Evolutionary conservation across 2,797 vertebrate genomes (phyloP), one percentile per base, ranked within the genome.

Genomic region (Molossus alvarezi): DNA sequence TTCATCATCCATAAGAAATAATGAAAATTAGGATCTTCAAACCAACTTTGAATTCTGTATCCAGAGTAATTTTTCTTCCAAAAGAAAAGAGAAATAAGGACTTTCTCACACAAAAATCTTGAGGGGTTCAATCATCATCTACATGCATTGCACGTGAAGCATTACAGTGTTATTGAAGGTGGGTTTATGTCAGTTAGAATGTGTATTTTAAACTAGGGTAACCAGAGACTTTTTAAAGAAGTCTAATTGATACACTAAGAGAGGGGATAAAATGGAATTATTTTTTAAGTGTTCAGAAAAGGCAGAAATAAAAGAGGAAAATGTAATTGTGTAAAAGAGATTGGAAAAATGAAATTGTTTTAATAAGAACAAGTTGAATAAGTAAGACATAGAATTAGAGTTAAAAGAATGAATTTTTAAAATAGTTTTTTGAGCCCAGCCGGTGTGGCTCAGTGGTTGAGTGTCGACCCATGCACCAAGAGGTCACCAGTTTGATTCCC

Each of bases 1-100:
- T n/a, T 82, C 3, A 37, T 75, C 27, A 85, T 27, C 10, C 21
- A 27, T 69, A 95, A 64, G 33, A 73, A 4, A 85, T 8, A n/a
- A 94, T 73, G 14, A 90, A 90, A 93, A 73, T 87, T 83, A 41
- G 13, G 9, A 33, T 86, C 25, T 96, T 82, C 27, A 88, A 71
- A 60, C 7, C 29, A 79, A 67, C 33, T 7, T 81, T 72, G 60
- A 87, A 72, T 87, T 95, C 4, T 37, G 41, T 65, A 88, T 64
- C 45, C 20, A 79, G 58, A 69, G 12, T 92, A 94, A 79, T 82
- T 79, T 51, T 41, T 17, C 51, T 69, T 87, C n/a, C 82, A 57
- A 90, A 95, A n/a, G 53, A 53, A 62, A 37, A 9, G 48, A 71
- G 20, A 73, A 60, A 41, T 53, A 81, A 81, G 64, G 27, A 45